These are phyloP conservation scores for Girardia tigrina DNA, from an alignment of 2,888 invertebrate genomes.

Conservation along the genomic window DNA sequence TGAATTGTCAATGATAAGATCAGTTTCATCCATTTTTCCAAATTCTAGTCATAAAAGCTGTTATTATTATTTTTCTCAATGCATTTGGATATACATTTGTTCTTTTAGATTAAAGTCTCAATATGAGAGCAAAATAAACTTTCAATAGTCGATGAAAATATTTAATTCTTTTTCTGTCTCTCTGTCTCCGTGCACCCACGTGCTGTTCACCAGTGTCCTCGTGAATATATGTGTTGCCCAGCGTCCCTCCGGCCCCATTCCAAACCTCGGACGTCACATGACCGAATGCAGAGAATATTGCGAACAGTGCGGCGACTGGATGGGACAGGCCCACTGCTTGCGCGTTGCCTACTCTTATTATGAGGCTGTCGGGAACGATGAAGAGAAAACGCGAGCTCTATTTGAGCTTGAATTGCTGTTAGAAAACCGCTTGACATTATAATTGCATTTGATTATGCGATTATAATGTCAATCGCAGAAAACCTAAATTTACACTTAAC, in stretches of 20 bases:
- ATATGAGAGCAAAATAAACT: too few species aligned
- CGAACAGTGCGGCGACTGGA: neutral
- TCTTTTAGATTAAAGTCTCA: too few species aligned
- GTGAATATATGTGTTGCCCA: neutral
- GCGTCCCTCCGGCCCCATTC: neutral
- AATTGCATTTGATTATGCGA: too few species aligned
- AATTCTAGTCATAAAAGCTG: too few species aligned
- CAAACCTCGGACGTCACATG: neutral
- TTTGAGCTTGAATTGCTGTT: neutral
- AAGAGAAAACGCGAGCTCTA: neutral
- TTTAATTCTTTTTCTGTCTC: too few species aligned
- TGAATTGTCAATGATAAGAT: too few species aligned
- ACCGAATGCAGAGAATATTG: neutral
- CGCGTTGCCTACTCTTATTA: neutral
- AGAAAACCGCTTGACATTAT: neutral
- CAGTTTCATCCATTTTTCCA: too few species aligned
- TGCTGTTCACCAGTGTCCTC: neutral
- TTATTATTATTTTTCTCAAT: too few species aligned
- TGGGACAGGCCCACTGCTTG: conserved; percentile 9
- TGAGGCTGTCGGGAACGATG: neutral
- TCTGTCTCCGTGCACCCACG: neutral
- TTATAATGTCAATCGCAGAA: too few species aligned
- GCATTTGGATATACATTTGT: too few species aligned
- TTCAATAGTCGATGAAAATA: too few species aligned
- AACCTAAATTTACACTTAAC: too few species aligned